Base-by-base conservation (phyloP, 23 tunicate genomes). In the Botrylloides violaceus region DNA sequence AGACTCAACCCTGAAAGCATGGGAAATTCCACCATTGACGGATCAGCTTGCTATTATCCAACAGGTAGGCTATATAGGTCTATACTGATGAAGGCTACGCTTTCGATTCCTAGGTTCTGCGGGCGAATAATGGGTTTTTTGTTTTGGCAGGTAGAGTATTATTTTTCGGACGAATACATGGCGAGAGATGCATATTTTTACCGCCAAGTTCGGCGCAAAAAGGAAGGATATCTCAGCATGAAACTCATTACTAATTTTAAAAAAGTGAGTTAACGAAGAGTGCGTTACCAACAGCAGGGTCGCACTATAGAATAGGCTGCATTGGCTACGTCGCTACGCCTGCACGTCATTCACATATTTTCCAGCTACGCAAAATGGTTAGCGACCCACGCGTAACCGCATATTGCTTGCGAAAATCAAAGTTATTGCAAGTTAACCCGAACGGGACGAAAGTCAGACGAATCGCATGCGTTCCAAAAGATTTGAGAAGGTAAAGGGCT, bases 191-290 rank as follows among this genome's bases (percentile, higher is more conserved):
- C 84, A 49, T 93, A 93, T 59, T 39, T 93, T 34, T 57, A 85
- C 30, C 88, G 98, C 12, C 98, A 93, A 84, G 73, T 93, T 36
- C 94, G 98, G 32, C 78, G 98, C 78, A 93, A 93, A 49, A 85
- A 82, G 65, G 98, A 93, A 38, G 98, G 98, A 21, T 93, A 77
- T 79, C 71, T 93, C 77, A 85, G 94, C 70, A 85, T 86, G 50
- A 92, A 84, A 57, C 80, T 88, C 39, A 77, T 88, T 55, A 88
- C 96, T 33, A 82, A 81, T 36, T 88, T 88, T 39, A 88, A 88
- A 59, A 66, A 66, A 53, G 73, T 66, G 24, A 36, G 5, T 66
- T 12, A 27, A 9, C 36, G 20, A 59, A 21, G 23, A 15, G 6
- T 59, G 21, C 23, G 6, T 19, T 12, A 48, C 55, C 18, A 48